A percentile compares a stretch with the other conserved stretches of the same genome.
Conservation (phyloP, 2,797 vertebrate species). For the Melopsittacus undulatus region DNA sequence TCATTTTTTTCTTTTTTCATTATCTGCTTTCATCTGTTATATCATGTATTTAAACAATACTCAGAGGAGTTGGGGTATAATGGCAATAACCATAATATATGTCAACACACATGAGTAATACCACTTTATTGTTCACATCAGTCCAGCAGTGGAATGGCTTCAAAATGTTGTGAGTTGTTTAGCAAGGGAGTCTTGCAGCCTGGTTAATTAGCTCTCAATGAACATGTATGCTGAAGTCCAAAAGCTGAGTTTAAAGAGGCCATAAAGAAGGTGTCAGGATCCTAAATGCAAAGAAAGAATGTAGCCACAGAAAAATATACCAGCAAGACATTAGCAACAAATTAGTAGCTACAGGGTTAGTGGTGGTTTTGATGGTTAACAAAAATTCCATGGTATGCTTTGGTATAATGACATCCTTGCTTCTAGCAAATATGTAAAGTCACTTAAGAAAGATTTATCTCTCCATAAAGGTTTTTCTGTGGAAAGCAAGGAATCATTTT, state of each 20-base stretch:
- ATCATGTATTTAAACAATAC: slow-evolving; percentile 51
- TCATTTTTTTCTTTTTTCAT: slow-evolving; percentile 28
- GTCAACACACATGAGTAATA: neutral
- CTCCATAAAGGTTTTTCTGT: no score
- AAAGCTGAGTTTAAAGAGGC: neutral
- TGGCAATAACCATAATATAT: slow-evolving; percentile 7
- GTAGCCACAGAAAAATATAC: neutral
- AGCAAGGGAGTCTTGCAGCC: neutral
- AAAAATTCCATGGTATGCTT: slow-evolving; percentile 11
- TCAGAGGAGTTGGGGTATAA: neutral
- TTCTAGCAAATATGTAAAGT: slow-evolving; percentile 10
- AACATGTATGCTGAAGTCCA: neutral
- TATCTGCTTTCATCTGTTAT: slow-evolving; percentile 57
- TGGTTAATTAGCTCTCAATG: neutral
- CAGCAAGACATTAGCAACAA: slow-evolving; percentile 28
- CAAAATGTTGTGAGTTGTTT: neutral
- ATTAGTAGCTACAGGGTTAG: neutral
- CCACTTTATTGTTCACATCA: neutral
- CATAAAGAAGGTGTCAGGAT: slow-evolving; percentile 1
- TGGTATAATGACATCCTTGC: neutral
- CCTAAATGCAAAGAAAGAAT: neutral
- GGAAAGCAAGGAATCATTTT: neutral
- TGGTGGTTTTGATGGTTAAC: slow-evolving; percentile 23
- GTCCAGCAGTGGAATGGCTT: neutral
- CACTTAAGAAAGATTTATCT: slow-evolving; percentile 35